Evolutionary conservation across 2,797 vertebrate species (phyloP), one percentile per base, ranked within the genome.

Genomic region (Pseudochaenichthys georgianus): DNA sequence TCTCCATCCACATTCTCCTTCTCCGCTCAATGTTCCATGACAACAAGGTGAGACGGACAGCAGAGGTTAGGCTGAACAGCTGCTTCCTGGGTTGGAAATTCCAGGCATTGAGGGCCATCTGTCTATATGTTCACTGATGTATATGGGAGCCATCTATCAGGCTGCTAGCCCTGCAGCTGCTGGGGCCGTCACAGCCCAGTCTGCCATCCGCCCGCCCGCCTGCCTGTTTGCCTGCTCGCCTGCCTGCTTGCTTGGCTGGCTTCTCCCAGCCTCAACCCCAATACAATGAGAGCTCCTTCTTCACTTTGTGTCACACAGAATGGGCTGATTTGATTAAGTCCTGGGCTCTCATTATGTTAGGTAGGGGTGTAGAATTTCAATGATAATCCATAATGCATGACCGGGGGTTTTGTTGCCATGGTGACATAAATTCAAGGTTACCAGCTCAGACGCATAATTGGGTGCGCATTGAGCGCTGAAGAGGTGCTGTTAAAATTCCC

Each of bases 401-500:
- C 97, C 97, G 85, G 96, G 96, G 96, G 96, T 96, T 96, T 93
- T 96, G 97, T 99, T 95, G 72, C 97, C 96, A 99, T 99, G 97
- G 97, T 94, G 97, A 99, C 98, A 98, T 98, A 99, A 99, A 99
- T 99, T 99, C 98, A 99, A 99, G 98, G 98, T 99, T 99, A 98
- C 97, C 95, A 95, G 97, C 97, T 96, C 97, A 96, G 97, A 97
- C 94, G 95, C 97, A 97, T 99, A 99, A 99, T 99, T 99, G 98
- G 98, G 96, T 97, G 97, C 94, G 96, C 97, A 95, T 90, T 95
- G 96, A 97, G 97, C 94, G 95, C 96, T 95, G 97, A 96, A 96
- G 96, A 96, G 97, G 96, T 97, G 96, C 96, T 98, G 98, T 98
- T 98, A 97, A 98, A 97, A 98, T 98, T 97, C 97, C 96, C 96